Conservation (phyloP, 2,888 invertebrate species). For the Eristalis pertinax region DNA sequence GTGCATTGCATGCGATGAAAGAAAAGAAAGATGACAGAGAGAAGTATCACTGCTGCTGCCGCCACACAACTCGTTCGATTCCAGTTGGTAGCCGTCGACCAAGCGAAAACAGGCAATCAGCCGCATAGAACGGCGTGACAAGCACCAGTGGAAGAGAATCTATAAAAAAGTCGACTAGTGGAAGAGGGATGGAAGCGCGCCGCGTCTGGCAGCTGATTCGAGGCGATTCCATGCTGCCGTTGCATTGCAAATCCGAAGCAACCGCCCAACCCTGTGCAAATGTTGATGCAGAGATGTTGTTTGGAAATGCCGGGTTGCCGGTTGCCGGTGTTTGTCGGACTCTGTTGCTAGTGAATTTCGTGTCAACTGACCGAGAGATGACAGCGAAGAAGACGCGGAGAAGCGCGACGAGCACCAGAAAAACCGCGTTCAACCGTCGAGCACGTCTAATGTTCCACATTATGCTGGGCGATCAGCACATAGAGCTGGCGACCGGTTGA, state of each 20-base stretch:
- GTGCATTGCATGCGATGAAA: slow-evolving; percentile 47
- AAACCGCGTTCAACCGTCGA: slow-evolving; percentile 79
- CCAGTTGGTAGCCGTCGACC: slow-evolving; percentile 68
- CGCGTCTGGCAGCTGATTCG: slow-evolving; percentile 6
- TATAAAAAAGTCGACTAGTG: not conserved
- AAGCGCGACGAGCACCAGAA: slow-evolving; percentile 77
- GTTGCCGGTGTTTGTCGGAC: not conserved
- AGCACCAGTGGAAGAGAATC: slow-evolving; percentile 9
- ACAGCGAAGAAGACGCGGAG: not conserved
- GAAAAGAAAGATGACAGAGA: slow-evolving; percentile 46
- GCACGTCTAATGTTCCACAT: slow-evolving; percentile 80
- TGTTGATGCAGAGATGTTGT: slow-evolving; percentile 43
- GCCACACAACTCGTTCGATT: slow-evolving; percentile 57
- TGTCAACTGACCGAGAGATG: slow-evolving; percentile 15
- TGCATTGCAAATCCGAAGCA: slow-evolving; percentile 25
- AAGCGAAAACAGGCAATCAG: slow-evolving; percentile 70
- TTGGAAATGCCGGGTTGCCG: slow-evolving; percentile 9
- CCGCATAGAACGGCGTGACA: slow-evolving; percentile 30
- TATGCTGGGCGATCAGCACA: slow-evolving; percentile 77
- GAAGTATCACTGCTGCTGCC: not conserved
- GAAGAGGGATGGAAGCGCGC: slow-evolving; percentile 10
- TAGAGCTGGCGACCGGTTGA: slow-evolving; percentile 14
- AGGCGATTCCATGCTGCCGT: slow-evolving; percentile 35
- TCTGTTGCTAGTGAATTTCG: slow-evolving; percentile 29
- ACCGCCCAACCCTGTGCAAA: slow-evolving; percentile 39